Evolutionary conservation across 2,797 vertebrate genomes (phyloP), one percentile per base, ranked within the genome.

Genomic region (Allobates femoralis): DNA sequence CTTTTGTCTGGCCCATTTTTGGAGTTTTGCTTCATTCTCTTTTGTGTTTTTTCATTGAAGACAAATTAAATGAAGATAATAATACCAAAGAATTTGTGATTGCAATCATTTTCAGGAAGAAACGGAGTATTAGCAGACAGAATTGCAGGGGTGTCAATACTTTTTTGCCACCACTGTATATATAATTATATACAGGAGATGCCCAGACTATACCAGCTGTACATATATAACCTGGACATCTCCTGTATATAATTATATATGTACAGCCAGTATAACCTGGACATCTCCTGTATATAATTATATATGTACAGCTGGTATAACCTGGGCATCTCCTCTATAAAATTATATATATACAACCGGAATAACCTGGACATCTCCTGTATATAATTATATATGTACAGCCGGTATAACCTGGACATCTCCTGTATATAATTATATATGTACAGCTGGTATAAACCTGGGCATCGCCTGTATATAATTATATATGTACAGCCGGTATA

Each of bases 361-460:
- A 30, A 28, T 15, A 30, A 60, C 23, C n/a, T 60, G n/a, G 23
- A 3, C 7, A 60, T 60, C 23, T 30, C 12, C 10, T 64, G 12
- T 64, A 64, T 28, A 64, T 64, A 64, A 30, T 64, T 12, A 64
- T 64, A 64, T 64, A 64, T 64, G 60, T 60, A 60, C 8, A 60
- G n/a, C n/a, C n/a, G n/a, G n/a, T n/a, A n/a, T n/a, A n/a, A n/a
- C n/a, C n/a, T n/a, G n/a, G n/a, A n/a, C n/a, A n/a, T n/a, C n/a
- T n/a, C n/a, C n/a, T n/a, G n/a, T n/a, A 60, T 64, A 64, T 64
- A 64, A 30, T 28, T 3, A 64, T 64, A 64, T 64, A 60, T 60
- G 58, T 60, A 60, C n/a, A 60, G 58, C 58, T 11, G 58, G 58
- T 60, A 60, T 60, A 60, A n/a, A n/a, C 37, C 37, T 41, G 37